Evolutionary conservation across 2,113 vertebrate species (phyloP).

Genomic region (Phyllostomus discolor): DNA sequence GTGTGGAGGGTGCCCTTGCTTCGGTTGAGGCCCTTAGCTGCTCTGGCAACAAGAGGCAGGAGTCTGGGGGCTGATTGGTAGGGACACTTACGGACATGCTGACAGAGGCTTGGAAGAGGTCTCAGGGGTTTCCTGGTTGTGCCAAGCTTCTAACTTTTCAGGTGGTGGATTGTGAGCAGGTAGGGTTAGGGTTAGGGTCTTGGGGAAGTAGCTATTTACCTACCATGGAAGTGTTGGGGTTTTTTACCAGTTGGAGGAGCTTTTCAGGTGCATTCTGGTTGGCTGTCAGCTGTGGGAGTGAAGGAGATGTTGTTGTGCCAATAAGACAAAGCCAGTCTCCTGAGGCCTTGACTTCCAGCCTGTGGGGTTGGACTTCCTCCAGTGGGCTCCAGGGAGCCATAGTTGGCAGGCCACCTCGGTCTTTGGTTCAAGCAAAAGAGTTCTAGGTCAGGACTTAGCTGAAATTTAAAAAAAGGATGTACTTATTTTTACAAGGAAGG

Average conservation of each 20-base stretch:
- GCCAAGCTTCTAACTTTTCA: background rate
- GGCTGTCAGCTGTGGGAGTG: background rate
- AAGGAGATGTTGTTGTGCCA: background rate
- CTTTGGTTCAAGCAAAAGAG: constrained; percentile 46
- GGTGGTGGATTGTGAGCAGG: background rate
- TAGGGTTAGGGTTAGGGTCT: background rate
- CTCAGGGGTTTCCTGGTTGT: background rate
- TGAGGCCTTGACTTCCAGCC: background rate
- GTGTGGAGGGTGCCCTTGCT: background rate
- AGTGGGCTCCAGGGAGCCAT: background rate
- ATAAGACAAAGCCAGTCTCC: background rate
- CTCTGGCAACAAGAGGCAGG: background rate
- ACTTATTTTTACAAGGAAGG: constrained; percentile 32
- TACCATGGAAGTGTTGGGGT: background rate
- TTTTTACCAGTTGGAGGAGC: background rate
- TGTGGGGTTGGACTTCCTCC: background rate
- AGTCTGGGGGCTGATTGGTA: background rate
- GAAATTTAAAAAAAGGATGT: constrained; percentile 16
- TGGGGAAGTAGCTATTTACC: background rate
- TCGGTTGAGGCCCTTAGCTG: background rate
- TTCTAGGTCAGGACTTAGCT: constrained; percentile 49
- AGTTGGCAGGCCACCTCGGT: background rate
- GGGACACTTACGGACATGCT: background rate
- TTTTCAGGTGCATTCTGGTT: background rate
- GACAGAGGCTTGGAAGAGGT: background rate